Evolutionary conservation across 2,113 vertebrate species (phyloP).

Genomic region (Nycticorax nycticorax): DNA sequence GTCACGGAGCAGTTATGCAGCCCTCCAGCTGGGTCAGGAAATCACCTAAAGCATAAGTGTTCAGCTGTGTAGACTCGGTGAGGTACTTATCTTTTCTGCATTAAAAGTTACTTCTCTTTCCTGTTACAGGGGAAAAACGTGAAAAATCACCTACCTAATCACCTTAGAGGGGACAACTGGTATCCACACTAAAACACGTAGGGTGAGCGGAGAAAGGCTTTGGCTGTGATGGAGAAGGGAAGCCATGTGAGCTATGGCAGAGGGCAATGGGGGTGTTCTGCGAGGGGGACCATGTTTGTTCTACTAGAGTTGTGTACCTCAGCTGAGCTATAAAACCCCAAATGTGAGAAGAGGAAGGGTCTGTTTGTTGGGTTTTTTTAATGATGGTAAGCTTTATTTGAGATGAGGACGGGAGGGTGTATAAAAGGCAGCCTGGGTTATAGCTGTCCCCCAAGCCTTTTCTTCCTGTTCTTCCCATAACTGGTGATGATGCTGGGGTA

Average conservation of each 20-base stretch:
- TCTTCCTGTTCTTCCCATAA: not conserved
- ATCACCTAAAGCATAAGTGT: not conserved
- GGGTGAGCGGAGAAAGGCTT: not conserved
- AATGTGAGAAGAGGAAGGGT: not conserved
- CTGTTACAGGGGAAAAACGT: not conserved
- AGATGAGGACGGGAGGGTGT: not conserved
- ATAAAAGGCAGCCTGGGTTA: not conserved
- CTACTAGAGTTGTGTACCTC: not conserved
- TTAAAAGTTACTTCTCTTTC: not conserved
- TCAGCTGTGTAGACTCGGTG: not conserved
- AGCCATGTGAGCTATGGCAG: not conserved
- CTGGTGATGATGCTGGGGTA: not conserved
- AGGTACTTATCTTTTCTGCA: not conserved
- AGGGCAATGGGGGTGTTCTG: not conserved
- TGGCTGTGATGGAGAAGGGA: not conserved
- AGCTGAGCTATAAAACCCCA: not conserved
- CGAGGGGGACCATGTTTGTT: accelerated
- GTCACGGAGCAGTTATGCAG: not conserved
- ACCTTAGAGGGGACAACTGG: not conserved
- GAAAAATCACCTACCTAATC: not conserved
- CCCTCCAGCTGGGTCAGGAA: not conserved
- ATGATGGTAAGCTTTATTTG: not conserved
- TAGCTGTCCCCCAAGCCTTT: not conserved
- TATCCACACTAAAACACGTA: not conserved
- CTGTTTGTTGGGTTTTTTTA: not conserved